These are phyloP conservation scores for Sialis lutaria DNA, from an alignment of 2,888 invertebrate species.

Conservation along the genomic window DNA sequence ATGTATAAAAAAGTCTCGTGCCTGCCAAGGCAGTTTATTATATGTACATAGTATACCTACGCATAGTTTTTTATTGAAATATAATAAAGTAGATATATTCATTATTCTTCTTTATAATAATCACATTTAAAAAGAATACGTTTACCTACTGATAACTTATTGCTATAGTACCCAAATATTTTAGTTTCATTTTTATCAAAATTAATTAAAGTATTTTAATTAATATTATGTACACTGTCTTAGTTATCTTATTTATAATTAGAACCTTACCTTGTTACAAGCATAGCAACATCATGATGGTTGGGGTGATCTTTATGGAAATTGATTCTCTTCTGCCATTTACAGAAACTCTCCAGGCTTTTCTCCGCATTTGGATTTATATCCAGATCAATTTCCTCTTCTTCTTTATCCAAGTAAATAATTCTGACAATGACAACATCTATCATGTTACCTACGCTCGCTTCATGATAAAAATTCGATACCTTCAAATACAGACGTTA, in stretches of 20 bases:
- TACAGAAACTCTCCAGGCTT: conserved; percentile 42
- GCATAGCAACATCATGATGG: conserved; percentile 41
- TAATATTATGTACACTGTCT: too few species aligned
- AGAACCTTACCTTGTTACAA: conserved; percentile 33
- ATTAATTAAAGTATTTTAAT: neutral
- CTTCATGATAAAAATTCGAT: conserved; percentile 27
- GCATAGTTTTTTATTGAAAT: too few species aligned
- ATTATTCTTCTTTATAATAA: too few species aligned
- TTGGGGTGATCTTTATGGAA: conserved; percentile 35
- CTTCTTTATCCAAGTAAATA: conserved; percentile 33
- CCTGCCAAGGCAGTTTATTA: too few species aligned
- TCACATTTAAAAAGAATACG: too few species aligned
- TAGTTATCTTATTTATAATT: neutral
- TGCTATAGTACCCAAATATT: too few species aligned
- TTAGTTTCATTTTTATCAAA: neutral
- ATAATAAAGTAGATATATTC: too few species aligned
- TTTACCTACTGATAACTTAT: too few species aligned
- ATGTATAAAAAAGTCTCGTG: too few species aligned
- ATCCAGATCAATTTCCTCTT: conserved; percentile 30
- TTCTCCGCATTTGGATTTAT: conserved; percentile 33
- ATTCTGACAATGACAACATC: conserved; percentile 38
- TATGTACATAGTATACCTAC: too few species aligned
- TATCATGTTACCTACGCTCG: conserved; percentile 34
- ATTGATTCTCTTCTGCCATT: conserved; percentile 41
- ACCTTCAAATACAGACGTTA: conserved; percentile 17